A percentile compares a stretch with the other conserved stretches of the same genome.
Evolutionary conservation across 2,888 invertebrate species (phyloP).

Genomic region (Eupsilia transversa): DNA sequence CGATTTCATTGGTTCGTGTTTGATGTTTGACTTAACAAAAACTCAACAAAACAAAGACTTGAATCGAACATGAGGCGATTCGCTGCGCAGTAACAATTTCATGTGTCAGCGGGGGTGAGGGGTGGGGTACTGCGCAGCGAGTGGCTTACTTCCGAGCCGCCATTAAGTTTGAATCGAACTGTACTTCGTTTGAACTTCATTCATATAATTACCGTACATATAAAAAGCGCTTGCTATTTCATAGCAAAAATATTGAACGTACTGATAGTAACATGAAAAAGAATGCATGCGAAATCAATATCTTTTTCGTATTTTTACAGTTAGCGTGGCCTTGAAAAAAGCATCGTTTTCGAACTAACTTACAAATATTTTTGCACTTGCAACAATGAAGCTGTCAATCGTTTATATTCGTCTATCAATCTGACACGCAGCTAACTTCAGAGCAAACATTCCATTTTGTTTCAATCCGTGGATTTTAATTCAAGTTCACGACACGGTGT

Average conservation of each 20-base stretch:
- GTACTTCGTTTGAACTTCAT: neutral
- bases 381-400: slow-evolving; percentile 57
- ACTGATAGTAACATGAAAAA: neutral
- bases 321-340: neutral
- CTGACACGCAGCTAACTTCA: slow-evolving; percentile 74
- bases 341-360: slow-evolving; percentile 16
- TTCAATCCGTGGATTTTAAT: slow-evolving; percentile 73
- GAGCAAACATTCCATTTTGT: slow-evolving; percentile 79
- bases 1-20: too few relatives aligned
- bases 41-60: too few relatives aligned
- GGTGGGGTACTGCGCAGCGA: too few relatives aligned
- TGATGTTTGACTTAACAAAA: too few relatives aligned
- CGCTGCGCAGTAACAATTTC: too few relatives aligned
- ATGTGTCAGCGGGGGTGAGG: too few relatives aligned
- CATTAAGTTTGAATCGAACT: too few relatives aligned
- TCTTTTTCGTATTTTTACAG: neutral
- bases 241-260: too few relatives aligned
- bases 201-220: too few relatives aligned
- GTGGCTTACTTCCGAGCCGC: too few relatives aligned
- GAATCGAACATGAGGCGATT: too few relatives aligned
- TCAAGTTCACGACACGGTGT: slow-evolving; percentile 79
- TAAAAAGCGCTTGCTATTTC: neutral
- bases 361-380: slow-evolving; percentile 38
- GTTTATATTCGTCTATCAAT: slow-evolving; percentile 64
- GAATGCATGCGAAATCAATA: neutral